A percentile compares a stretch with the other conserved stretches of the same genome.
Evolutionary conservation across 2,888 invertebrate genomes (phyloP).

Genomic region (Synanthedon andrenaeformis): DNA sequence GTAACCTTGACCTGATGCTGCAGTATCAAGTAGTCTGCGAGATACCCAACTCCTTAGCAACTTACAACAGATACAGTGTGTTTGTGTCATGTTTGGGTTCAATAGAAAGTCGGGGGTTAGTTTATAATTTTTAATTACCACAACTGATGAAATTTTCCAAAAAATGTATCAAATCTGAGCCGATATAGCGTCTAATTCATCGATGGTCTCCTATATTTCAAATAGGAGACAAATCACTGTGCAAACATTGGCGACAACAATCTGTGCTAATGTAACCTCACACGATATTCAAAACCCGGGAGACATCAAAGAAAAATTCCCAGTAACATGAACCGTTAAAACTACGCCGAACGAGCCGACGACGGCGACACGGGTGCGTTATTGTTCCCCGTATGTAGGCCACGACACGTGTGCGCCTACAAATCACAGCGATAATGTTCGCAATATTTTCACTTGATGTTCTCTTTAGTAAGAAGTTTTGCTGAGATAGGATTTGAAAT

Average conservation of each 20-base stretch:
- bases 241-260: not conserved
- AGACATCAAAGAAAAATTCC: not conserved
- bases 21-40: no score
- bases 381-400: conserved; percentile 7
- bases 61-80: no score
- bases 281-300: not conserved
- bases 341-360: not conserved
- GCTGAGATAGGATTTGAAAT: not conserved
- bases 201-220: no score
- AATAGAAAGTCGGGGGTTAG: no score
- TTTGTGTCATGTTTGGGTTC: no score
- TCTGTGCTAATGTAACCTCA: not conserved
- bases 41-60: no score
- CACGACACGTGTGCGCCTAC: conserved; percentile 9
- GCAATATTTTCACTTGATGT: conserved; percentile 21
- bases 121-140: no score
- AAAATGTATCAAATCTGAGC: no score
- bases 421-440: conserved; percentile 20
- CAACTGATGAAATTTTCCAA: no score
- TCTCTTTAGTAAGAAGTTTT: not conserved
- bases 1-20: no score
- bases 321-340: not conserved
- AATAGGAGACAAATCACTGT: no score
- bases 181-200: no score
- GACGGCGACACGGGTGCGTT: conserved; percentile 3